Percentiles rank a stretch among this genome's conserved stretches.
phyloP scores from a whole-genome alignment of 2,113 vertebrate species.

The Porphyrio hochstetteri region DNA sequence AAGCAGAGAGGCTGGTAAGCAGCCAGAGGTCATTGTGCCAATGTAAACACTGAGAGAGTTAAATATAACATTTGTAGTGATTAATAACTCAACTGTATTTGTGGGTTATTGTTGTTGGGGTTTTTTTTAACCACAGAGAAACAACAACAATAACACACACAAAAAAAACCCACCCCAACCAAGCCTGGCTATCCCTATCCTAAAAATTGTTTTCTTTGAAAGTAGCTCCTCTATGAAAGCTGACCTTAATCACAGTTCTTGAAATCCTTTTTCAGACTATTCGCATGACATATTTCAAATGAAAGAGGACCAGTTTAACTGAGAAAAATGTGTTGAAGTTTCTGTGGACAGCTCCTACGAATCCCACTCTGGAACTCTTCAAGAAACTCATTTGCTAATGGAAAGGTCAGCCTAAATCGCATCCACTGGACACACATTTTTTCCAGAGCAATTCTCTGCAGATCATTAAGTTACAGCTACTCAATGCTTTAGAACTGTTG shows the following conservation, averaged over 20 bases:
- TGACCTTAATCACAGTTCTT: neutral
- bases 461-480: neutral
- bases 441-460: neutral
- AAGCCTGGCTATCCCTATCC: neutral
- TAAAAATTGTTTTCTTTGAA: neutral
- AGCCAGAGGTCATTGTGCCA: neutral
- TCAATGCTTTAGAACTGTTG: neutral
- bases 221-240: neutral
- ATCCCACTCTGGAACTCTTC: neutral
- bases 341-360: neutral
- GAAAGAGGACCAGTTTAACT: neutral
- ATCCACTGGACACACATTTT: neutral
- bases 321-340: neutral
- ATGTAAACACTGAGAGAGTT: neutral
- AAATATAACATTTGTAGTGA: neutral
- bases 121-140: neutral
- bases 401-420: neutral
- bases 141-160: neutral
- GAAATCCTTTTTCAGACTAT: neutral
- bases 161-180: neutral
- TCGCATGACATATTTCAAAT: neutral
- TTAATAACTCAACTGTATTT: neutral
- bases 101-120: neutral
- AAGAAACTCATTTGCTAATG: neutral
- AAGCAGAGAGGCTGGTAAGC: neutral